Evolutionary conservation across 2,797 vertebrate genomes (phyloP).

Genomic region (Ibycter americanus): DNA sequence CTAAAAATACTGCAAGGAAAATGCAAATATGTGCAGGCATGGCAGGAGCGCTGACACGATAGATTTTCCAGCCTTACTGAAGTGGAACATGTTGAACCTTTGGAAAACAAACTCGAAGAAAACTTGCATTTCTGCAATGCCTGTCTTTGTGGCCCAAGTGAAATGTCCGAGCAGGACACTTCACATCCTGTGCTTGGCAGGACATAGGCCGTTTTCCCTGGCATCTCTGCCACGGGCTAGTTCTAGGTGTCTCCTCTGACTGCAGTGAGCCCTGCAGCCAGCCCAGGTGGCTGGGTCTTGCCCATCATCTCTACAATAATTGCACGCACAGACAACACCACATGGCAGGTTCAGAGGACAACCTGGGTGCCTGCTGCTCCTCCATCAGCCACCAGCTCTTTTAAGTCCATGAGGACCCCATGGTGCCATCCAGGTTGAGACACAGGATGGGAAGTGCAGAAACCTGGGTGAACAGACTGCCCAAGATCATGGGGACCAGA

Average conservation of each 20-base stretch:
- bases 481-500: accelerated
- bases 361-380: neutral
- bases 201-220: neutral
- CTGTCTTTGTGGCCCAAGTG: neutral
- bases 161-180: neutral
- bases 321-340: accelerated
- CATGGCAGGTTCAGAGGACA: neutral
- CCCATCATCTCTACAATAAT: neutral
- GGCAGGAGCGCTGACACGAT: neutral
- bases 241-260: neutral
- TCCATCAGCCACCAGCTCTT: neutral
- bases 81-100: neutral
- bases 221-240: accelerated
- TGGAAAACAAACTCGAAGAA: neutral
- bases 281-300: neutral
- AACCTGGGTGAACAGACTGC: neutral
- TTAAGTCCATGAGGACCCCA: neutral
- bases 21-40: neutral
- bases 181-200: neutral
- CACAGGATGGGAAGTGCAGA: neutral
- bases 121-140: neutral
- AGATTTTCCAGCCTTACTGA: conserved; percentile 2
- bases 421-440: neutral
- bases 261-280: neutral
- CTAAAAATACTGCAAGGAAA: conserved; percentile 45